Conservation (phyloP, 2,797 vertebrate species). For the Myotis daubentonii region DNA sequence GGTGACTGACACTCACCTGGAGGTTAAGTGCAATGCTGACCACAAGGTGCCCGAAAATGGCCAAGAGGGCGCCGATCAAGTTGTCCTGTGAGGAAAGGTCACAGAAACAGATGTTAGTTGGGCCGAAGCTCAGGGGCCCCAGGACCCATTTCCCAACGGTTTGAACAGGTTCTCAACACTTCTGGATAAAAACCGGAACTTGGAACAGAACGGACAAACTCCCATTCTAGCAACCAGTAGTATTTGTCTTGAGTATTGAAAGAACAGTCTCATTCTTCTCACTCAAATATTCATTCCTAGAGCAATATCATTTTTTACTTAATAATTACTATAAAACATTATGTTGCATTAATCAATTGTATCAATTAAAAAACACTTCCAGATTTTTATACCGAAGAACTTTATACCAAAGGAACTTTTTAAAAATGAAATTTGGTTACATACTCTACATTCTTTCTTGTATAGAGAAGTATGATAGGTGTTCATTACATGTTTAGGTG, state of each 20-base stretch:
- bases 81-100: slow-evolving; percentile 90
- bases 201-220: background rate
- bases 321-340: background rate
- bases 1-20: slow-evolving; percentile 88
- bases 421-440: background rate
- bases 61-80: slow-evolving; percentile 95
- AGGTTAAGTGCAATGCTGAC: slow-evolving; percentile 95
- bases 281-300: slow-evolving; percentile 15
- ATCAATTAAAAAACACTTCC: background rate
- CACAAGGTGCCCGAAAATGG: slow-evolving; percentile 95
- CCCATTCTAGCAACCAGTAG: background rate
- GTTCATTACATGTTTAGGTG: background rate
- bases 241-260: background rate
- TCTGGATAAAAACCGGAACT: background rate
- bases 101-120: background rate
- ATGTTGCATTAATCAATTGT: background rate
- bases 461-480: background rate
- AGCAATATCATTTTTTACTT: background rate
- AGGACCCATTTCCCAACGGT: background rate
- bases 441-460: background rate
- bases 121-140: background rate
- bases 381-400: too few species aligned
- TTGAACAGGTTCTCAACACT: background rate
- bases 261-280: background rate
- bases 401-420: background rate